Evolutionary conservation across 1,140 invertebrate genomes (phyloP).

Genomic region (Ephestia elutella): DNA sequence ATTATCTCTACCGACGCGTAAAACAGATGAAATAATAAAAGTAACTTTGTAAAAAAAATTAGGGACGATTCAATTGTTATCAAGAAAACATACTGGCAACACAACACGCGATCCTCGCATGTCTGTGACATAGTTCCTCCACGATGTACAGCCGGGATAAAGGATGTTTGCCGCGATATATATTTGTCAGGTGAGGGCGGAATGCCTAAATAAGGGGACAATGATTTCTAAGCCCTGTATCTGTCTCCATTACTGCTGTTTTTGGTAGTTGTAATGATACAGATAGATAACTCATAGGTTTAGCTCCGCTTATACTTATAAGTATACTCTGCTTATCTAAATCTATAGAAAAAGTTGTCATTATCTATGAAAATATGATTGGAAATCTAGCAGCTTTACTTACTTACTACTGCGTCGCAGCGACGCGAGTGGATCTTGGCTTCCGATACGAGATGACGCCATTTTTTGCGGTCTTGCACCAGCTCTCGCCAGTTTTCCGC

Average conservation of each 20-base stretch:
- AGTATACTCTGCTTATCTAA: too few relatives aligned
- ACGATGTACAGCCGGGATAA: conserved; percentile 10
- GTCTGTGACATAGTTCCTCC: conserved; percentile 7
- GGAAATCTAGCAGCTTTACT: too few relatives aligned
- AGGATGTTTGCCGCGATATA: conserved; percentile 10
- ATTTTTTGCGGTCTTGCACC: too few relatives aligned
- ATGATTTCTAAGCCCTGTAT: not conserved
- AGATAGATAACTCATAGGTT: too few relatives aligned
- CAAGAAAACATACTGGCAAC: not conserved
- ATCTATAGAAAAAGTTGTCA: too few relatives aligned
- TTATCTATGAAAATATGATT: too few relatives aligned
- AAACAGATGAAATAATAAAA: not conserved
- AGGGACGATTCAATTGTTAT: not conserved
- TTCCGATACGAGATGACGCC: too few relatives aligned
- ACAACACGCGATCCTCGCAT: conserved; percentile 8
- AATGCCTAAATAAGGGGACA: conserved; percentile 4
- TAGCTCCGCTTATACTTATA: too few relatives aligned
- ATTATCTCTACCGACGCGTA: too few relatives aligned
- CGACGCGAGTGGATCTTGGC: too few relatives aligned
- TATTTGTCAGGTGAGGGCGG: conserved; percentile 4
- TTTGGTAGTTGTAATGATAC: not conserved
- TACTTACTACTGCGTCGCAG: too few relatives aligned
- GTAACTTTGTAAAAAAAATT: not conserved
- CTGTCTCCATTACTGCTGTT: not conserved
- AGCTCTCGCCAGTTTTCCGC: too few relatives aligned